phyloP scores from a whole-genome alignment of 37 sponge, comb jelly and placozoan species.

The Hormiphora californensis region DNA sequence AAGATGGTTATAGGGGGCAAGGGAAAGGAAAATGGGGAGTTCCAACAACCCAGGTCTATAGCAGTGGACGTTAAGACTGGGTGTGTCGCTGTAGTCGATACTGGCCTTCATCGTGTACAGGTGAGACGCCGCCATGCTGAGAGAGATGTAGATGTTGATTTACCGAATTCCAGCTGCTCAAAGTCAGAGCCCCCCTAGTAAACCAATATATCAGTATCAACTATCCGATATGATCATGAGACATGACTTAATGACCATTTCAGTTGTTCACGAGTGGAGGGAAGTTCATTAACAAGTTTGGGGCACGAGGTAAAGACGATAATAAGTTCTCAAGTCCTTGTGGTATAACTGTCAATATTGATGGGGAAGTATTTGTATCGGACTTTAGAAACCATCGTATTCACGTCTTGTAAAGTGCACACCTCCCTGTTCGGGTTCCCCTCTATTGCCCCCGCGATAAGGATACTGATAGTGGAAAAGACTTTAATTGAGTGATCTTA shows the following conservation, averaged over 20 bases:
- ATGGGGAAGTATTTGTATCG: slow-evolving; percentile 34
- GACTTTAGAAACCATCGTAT: slow-evolving; percentile 39
- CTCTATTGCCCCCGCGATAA: no score
- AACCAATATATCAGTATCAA: no score
- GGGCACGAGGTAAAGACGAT: slow-evolving; percentile 26
- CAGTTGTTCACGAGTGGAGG: slow-evolving; percentile 46
- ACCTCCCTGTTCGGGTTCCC: no score
- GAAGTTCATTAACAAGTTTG: slow-evolving; percentile 15
- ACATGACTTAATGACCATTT: no score
- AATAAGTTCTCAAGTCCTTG: slow-evolving; percentile 40
- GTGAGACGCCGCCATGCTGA: not conserved
- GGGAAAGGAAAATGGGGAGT: not conserved
- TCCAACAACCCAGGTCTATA: slow-evolving; percentile 14
- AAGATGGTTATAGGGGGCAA: slow-evolving; percentile 36
- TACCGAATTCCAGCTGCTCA: no score
- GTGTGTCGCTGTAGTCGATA: slow-evolving; percentile 20
- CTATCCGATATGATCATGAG: no score
- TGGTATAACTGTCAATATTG: slow-evolving; percentile 17
- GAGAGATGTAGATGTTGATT: no score
- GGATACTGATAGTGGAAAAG: no score
- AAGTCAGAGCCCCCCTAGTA: no score
- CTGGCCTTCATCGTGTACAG: slow-evolving; percentile 28
- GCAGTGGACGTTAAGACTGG: slow-evolving; percentile 25
- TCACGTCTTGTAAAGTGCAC: slow-evolving; percentile 20
- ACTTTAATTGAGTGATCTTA: no score